Base-by-base conservation (phyloP, 1,140 invertebrate species). In the Pseudobourletiella spinata region DNA sequence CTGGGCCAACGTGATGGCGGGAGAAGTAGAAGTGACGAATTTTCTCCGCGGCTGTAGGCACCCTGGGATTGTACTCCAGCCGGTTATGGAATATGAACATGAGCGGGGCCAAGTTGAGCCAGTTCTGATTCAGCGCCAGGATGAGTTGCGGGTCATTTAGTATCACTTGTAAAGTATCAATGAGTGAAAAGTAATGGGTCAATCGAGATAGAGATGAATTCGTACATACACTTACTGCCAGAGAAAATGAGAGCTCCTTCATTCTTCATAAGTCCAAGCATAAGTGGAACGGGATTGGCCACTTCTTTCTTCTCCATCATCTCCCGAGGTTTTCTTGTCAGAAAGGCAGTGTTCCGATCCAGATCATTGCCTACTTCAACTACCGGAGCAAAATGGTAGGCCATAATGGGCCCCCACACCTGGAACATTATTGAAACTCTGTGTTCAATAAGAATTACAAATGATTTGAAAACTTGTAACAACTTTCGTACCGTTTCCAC, bases 1-100 rank as follows among this genome's bases (percentile, higher is more conserved):
- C 35, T 15, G 35, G 28, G 25, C 52, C 52, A 24, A 64, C 39
- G n/a, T 22, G 30, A 4, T 52, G 18, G 16, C 50, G 18, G 16
- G 35, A 50, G 50, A 64, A 64, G 44, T 64, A 64, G 58, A 56
- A 64, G 0, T 56, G 20, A 3, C 50, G 35, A 20, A 64, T 46
- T 50, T 42, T 56, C 25, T 26, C 11, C 15, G 16, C 24, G 11
- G 50, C 46, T 11, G 6, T 25, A n/a, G 8, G 8, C 46, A 15
- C 46, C 22, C 46, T 6, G 14, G 14, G 8, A 15, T 6, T 11
- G 14, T 48, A 20, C 11, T n/a, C 18, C 14, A 48, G 46, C 22
- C 22, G 6, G 14, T 22, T 8, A 15, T 11, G 11, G 20, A 8
- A 48, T 48, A 22, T 22, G 46, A 48, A 22, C 22, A 20, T 14